These are phyloP conservation scores for Lithophane ornitopus DNA, from an alignment of 2,888 invertebrate genomes.

Conservation along the genomic window DNA sequence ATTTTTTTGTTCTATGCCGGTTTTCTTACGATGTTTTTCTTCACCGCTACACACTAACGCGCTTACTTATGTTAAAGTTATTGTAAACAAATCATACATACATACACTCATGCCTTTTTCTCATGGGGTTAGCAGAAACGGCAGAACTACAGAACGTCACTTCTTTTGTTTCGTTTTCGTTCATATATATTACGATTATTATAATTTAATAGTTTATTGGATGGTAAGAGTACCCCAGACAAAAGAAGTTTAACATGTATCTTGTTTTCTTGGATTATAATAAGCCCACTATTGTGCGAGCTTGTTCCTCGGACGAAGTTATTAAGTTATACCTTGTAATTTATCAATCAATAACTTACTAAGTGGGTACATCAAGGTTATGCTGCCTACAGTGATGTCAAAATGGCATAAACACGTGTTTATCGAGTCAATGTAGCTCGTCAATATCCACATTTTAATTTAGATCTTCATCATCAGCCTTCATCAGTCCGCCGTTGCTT, in stretches of 20 bases:
- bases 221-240: neutral
- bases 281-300: neutral
- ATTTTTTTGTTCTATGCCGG: too few species aligned
- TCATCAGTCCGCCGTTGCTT: neutral
- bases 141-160: too few species aligned
- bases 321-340: conserved; percentile 13
- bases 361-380: conserved; percentile 8
- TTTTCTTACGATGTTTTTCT: too few species aligned
- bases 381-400: neutral
- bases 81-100: too few species aligned
- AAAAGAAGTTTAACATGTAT: neutral
- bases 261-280: neutral
- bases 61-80: too few species aligned
- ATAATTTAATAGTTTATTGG: neutral
- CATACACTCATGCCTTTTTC: too few species aligned
- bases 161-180: too few species aligned
- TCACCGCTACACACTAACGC: too few species aligned
- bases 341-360: conserved; percentile 29
- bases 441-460: too few species aligned
- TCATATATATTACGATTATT: too few species aligned
- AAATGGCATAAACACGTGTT: neutral
- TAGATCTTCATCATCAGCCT: neutral
- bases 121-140: too few species aligned
- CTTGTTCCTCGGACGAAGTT: neutral
- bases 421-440: neutral